phyloP scores from a whole-genome alignment of 2,113 vertebrate genomes.

The Macrotus californicus region DNA sequence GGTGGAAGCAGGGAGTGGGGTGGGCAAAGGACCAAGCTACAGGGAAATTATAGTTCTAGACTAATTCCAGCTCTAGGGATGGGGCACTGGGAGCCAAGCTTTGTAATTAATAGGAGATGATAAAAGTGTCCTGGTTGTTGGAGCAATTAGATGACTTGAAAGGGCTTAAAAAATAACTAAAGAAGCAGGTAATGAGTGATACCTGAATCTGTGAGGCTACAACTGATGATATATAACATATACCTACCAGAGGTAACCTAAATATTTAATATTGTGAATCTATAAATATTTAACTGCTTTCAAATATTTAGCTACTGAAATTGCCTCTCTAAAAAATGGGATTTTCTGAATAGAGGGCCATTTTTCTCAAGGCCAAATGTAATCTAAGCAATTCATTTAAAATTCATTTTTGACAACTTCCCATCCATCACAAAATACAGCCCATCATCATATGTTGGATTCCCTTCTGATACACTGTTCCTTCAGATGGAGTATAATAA shows the following conservation, averaged over 20 bases:
- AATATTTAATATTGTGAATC: slow-evolving; percentile 67
- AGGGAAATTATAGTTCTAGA: background rate
- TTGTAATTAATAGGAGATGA: slow-evolving; percentile 41
- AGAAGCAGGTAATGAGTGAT: slow-evolving; percentile 48
- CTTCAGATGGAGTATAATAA: background rate
- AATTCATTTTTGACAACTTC: slow-evolving; percentile 57
- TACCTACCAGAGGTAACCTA: slow-evolving; percentile 62
- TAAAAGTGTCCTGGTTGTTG: slow-evolving; percentile 32
- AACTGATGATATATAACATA: slow-evolving; percentile 42
- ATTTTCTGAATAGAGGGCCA: slow-evolving; percentile 16
- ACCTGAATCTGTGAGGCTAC: slow-evolving; percentile 2
- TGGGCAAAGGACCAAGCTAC: background rate
- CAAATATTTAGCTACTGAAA: slow-evolving; percentile 70
- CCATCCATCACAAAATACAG: slow-evolving; percentile 31
- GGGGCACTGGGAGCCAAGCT: background rate
- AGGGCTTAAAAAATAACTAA: slow-evolving; percentile 41
- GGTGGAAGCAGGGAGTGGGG: background rate
- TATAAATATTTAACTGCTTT: slow-evolving; percentile 70
- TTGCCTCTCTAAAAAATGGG: slow-evolving; percentile 51
- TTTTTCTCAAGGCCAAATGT: slow-evolving; percentile 56
- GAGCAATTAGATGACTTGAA: slow-evolving; percentile 56
- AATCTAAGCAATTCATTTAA: slow-evolving; percentile 54
- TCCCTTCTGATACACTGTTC: slow-evolving; percentile 27
- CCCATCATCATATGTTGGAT: background rate
- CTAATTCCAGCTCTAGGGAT: background rate